A percentile compares a stretch with the other conserved stretches of the same genome.
phyloP scores from a whole-genome alignment of 2,113 vertebrate species.

The Azemiops feae region DNA sequence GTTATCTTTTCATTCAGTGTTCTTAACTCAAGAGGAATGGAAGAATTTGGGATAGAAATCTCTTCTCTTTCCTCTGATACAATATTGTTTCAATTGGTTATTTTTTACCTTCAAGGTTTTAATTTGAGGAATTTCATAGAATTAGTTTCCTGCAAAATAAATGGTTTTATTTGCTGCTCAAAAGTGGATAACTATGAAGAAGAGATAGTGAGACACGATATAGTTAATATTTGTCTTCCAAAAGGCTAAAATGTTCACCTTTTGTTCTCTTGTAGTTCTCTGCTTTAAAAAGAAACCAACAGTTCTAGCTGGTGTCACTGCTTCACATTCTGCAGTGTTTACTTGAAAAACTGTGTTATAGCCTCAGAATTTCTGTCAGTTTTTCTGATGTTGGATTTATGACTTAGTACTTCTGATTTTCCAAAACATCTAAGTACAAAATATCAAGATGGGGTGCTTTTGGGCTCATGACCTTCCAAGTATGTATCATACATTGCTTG shows the following conservation, averaged over 20 bases:
- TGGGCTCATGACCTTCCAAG: neutral
- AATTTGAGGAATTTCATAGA: neutral
- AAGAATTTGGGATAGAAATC: fast-evolving
- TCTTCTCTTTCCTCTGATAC: constrained; percentile 14
- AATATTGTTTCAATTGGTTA: constrained; percentile 13
- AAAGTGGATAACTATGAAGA: neutral
- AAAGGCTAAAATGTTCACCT: neutral
- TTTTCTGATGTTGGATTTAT: neutral
- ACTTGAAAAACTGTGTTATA: neutral
- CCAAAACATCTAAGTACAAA: neutral
- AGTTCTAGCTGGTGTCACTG: constrained; percentile 4
- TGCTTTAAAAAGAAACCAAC: neutral
- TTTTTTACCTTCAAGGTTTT: fast-evolving
- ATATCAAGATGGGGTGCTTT: neutral
- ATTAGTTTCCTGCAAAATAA: constrained; percentile 13
- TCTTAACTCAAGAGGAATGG: neutral
- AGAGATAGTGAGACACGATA: neutral
- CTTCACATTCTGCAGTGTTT: neutral
- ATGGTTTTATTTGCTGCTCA: neutral
- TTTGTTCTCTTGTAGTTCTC: neutral
- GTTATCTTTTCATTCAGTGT: neutral
- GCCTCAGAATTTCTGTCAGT: neutral
- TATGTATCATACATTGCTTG: neutral
- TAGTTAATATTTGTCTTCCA: neutral
- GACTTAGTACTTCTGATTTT: fast-evolving